Evolutionary conservation across 2,888 invertebrate species (phyloP).

Genomic region (Argyra leucocephala): DNA sequence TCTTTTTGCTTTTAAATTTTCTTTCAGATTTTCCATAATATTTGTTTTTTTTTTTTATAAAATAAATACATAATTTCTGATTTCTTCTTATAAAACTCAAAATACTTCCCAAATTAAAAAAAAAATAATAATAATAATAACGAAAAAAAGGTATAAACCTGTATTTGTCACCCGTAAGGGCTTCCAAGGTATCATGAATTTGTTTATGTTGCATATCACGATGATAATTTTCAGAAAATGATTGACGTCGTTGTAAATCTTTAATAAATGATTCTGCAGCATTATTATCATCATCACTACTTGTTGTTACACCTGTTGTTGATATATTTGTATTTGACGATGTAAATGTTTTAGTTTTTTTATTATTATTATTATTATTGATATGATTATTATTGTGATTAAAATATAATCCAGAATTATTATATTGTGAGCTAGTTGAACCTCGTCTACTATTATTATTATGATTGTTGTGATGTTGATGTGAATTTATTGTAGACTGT

Average conservation of each 20-base stretch:
- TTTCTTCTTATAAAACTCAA: not conserved
- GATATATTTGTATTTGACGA: not conserved
- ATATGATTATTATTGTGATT: not conserved
- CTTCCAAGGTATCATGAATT: not conserved
- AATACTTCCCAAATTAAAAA: not conserved
- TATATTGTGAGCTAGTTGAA: not conserved
- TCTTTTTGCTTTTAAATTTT: not conserved
- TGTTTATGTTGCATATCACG: slow-evolving; percentile 3
- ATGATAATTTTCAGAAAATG: slow-evolving; percentile 12
- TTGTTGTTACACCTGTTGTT: not conserved
- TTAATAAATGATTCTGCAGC: not conserved
- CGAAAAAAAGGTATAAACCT: not conserved
- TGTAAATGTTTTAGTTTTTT: not conserved
- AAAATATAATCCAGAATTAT: not conserved
- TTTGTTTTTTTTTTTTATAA: too few relatives aligned
- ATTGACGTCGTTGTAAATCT: slow-evolving; percentile 8
- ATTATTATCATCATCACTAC: not conserved
- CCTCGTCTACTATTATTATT: not conserved
- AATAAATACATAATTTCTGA: not conserved
- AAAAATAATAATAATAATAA: not conserved
- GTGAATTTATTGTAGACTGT: not conserved
- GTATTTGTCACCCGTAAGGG: not conserved
- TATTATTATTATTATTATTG: not conserved
- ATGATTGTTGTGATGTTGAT: not conserved
- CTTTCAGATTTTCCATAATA: too few relatives aligned